Conservation (phyloP, 2,888 invertebrate genomes). For the Didymodactylos carnosus region DNA sequence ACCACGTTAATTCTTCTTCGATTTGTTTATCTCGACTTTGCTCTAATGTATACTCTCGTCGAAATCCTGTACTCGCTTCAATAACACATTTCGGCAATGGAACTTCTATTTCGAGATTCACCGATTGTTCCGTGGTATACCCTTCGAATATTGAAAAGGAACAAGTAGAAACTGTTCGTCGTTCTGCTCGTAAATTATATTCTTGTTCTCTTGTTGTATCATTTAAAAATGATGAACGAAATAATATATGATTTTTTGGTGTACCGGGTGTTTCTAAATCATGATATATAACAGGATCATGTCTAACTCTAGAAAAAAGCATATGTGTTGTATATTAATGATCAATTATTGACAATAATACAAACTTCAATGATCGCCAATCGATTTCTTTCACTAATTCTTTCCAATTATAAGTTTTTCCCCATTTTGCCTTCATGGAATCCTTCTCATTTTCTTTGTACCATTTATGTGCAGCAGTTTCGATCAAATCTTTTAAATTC, state of each 20-base stretch:
- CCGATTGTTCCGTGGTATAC: constrained; percentile 1
- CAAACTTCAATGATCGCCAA: constrained; percentile 5
- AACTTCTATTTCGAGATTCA: constrained; percentile 8
- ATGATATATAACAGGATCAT: neutral
- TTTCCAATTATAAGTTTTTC: constrained; percentile 7
- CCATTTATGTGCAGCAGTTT: constrained; percentile 1
- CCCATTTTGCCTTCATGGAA: neutral
- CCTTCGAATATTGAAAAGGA: constrained; percentile 8
- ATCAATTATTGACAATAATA: neutral
- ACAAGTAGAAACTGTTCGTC: constrained; percentile 11
- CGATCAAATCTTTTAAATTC: constrained; percentile 4
- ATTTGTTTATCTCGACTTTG: constrained; percentile 3
- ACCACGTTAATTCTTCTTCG: constrained; percentile 14
- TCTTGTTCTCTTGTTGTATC: constrained; percentile 12
- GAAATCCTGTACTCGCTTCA: constrained; percentile 12
- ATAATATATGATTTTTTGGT: constrained; percentile 11
- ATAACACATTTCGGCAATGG: constrained; percentile 4
- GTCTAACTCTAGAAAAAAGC: neutral
- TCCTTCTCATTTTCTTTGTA: constrained; percentile 12
- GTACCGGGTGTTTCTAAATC: neutral
- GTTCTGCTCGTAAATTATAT: constrained; percentile 4
- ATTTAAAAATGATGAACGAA: constrained; percentile 12
- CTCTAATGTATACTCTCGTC: constrained; percentile 9
- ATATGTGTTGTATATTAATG: too few relatives aligned
- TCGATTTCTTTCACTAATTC: constrained; percentile 8